Percentiles rank a stretch among this genome's conserved stretches.
phyloP scores from a whole-genome alignment of 2,113 vertebrate genomes.

The cat (Felis catus) region F.catus_Fca126_mat1.0 CM031415.1:164043501-164044000 shows the following conservation, averaged over 20 bases:
- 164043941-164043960: neutral
- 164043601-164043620: neutral
- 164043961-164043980: neutral
- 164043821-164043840: neutral
- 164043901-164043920: neutral
- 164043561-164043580: neutral
- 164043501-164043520: neutral
- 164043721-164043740: neutral
- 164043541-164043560: neutral
- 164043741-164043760: neutral
- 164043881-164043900: neutral
- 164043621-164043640: neutral
- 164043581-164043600: neutral
- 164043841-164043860: neutral
- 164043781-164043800: neutral
- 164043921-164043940: neutral
- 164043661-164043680: neutral
- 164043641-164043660: neutral
- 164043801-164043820: neutral
- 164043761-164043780: neutral
- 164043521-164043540: neutral
- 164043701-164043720: neutral
- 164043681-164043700: neutral
- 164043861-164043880: neutral
- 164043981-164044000: neutral